Evolutionary conservation across 2,888 invertebrate species (phyloP).

Genomic region (Apamea epomidion): DNA sequence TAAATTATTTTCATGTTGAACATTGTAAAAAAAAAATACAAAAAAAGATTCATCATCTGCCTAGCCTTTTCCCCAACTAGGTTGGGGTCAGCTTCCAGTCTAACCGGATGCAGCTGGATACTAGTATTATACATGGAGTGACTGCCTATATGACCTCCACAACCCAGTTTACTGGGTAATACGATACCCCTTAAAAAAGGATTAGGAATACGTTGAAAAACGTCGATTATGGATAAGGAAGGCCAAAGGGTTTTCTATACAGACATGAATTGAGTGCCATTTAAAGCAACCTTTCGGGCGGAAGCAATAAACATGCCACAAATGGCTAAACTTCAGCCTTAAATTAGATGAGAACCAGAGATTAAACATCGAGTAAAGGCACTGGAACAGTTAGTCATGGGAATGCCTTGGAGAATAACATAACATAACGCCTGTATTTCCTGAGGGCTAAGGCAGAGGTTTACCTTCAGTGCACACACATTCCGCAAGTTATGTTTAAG

Average conservation of each 20-base stretch:
- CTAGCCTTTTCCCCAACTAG: too few species aligned
- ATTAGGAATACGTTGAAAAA: too few species aligned
- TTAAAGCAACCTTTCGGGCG: conserved; percentile 34
- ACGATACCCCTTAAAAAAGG: too few species aligned
- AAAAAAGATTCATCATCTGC: too few species aligned
- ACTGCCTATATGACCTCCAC: too few species aligned
- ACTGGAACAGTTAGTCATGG: background rate
- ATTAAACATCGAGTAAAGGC: background rate
- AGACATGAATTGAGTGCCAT: conserved; percentile 6
- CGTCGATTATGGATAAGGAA: background rate
- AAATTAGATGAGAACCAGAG: conserved; percentile 19
- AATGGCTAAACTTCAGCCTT: background rate
- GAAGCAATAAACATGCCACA: conserved; percentile 32
- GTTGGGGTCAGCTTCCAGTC: too few species aligned
- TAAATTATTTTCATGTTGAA: background rate
- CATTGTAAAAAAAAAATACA: too few species aligned
- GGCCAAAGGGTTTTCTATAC: background rate
- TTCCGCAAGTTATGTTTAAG: background rate
- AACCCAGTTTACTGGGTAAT: too few species aligned
- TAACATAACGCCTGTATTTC: background rate
- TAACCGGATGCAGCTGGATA: too few species aligned
- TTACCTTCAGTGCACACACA: background rate
- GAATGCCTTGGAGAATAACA: background rate
- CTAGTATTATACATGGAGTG: too few species aligned
- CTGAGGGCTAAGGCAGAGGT: background rate